A percentile compares a stretch with the other conserved stretches of the same genome.
Evolutionary conservation across 2,797 vertebrate species (phyloP).

Genomic region (Etheostoma nigrum): DNA sequence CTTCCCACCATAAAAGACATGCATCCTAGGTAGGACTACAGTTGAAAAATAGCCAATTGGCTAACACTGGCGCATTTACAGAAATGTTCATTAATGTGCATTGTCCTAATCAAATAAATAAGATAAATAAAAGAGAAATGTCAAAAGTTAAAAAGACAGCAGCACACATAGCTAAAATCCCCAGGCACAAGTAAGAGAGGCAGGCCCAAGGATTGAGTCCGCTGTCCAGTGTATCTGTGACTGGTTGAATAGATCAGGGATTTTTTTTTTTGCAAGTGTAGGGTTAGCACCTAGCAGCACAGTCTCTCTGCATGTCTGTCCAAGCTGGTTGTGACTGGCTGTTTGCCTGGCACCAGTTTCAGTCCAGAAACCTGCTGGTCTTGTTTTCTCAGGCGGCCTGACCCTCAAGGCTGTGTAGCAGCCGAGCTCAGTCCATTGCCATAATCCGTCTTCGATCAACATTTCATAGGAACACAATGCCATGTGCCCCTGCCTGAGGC

Average conservation of each 20-base stretch:
- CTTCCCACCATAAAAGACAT: no score
- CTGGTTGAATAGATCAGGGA: constrained; percentile 5
- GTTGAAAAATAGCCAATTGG: no score
- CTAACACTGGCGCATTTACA: no score
- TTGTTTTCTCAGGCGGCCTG: constrained; percentile 69
- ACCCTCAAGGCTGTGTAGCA: constrained; percentile 38
- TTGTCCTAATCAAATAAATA: no score
- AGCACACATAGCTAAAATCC: no score
- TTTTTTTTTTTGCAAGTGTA: constrained; percentile 1
- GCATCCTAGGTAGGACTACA: no score
- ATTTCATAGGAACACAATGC: constrained; percentile 62
- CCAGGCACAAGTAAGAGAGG: no score
- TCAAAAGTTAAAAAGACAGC: no score
- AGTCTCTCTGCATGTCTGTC: constrained; percentile 39
- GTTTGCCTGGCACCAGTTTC: constrained; percentile 45
- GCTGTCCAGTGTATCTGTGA: constrained; percentile 11
- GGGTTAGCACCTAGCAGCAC: constrained; percentile 13
- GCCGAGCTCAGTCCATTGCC: constrained; percentile 61
- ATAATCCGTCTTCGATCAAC: constrained; percentile 59
- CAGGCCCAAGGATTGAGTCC: constrained; percentile 1
- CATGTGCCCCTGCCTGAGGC: constrained; percentile 49
- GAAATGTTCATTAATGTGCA: no score
- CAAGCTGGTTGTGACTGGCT: constrained; percentile 46
- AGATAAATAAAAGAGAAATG: no score
- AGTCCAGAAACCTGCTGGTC: constrained; percentile 53